Conservation (phyloP, 2,888 invertebrate species). For the Drosophila falleni region DNA sequence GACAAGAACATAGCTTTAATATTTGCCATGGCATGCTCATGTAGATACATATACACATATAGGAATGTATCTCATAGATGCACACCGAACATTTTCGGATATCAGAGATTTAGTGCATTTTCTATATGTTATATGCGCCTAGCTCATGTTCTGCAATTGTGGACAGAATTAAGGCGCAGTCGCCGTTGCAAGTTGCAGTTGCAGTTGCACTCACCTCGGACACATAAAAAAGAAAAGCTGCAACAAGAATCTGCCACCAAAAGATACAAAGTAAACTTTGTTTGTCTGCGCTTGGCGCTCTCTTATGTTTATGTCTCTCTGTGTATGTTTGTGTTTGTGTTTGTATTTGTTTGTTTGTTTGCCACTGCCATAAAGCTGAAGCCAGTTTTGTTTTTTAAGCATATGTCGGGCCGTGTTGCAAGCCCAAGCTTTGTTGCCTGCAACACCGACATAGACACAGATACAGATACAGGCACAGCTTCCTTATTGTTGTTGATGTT, state of each 20-base stretch:
- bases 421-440: constrained; percentile 22
- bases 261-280: constrained; percentile 47
- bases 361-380: constrained; percentile 77
- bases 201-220: constrained; percentile 29
- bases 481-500: constrained; percentile 51
- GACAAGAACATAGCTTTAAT: constrained; percentile 78
- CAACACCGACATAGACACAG: background rate
- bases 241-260: constrained; percentile 66
- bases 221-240: constrained; percentile 56
- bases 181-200: constrained; percentile 59
- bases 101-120: constrained; percentile 80
- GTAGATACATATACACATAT: constrained; percentile 40
- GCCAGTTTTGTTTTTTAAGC: constrained; percentile 72
- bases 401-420: constrained; percentile 45
- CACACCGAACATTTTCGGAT: constrained; percentile 76
- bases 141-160: constrained; percentile 34
- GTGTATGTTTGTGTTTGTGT: constrained; percentile 38
- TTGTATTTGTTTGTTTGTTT: constrained; percentile 71
- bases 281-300: constrained; percentile 58
- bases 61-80: constrained; percentile 68
- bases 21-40: constrained; percentile 74
- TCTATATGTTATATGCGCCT: constrained; percentile 53
- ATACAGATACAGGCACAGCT: constrained; percentile 35
- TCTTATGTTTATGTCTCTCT: constrained; percentile 33
- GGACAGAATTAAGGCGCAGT: constrained; percentile 80